Evolutionary conservation across 2,113 vertebrate species (phyloP).

Genomic region (Pelmatolapia mariae): DNA sequence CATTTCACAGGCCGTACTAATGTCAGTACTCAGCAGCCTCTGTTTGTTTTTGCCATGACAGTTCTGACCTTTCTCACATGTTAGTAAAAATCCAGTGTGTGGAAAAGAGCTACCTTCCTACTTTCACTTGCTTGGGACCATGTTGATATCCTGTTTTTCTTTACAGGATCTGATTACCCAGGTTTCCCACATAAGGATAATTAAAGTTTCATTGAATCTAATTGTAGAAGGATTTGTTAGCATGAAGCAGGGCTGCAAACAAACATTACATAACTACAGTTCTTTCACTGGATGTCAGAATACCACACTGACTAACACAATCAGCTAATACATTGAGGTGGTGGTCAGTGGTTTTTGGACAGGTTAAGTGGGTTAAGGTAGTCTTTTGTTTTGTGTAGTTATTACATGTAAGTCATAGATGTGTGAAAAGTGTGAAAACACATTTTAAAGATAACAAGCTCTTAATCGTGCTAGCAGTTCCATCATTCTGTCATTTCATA

Average conservation of each 20-base stretch:
- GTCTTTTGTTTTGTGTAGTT: neutral
- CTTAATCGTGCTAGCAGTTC: neutral
- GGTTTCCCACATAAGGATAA: neutral
- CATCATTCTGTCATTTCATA: neutral
- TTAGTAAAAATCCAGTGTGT: neutral
- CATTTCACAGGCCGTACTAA: neutral
- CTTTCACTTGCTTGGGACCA: neutral
- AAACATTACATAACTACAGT: neutral
- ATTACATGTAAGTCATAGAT: neutral
- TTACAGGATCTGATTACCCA: neutral
- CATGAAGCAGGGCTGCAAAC: neutral
- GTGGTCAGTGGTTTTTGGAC: neutral
- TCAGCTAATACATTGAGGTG: neutral
- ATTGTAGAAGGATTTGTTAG: conserved; percentile 14
- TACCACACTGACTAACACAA: neutral
- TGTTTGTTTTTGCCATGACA: neutral
- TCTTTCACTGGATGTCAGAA: conserved; percentile 1
- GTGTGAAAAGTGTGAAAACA: neutral
- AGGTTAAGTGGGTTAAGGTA: neutral
- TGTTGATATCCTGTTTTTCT: neutral
- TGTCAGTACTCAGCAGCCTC: neutral
- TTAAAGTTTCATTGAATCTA: conserved; percentile 21
- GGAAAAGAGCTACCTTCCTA: neutral
- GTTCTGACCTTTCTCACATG: neutral
- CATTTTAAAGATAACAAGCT: neutral